phyloP scores from a whole-genome alignment of 2,797 vertebrate species.

The Monodelphis domestica region DNA sequence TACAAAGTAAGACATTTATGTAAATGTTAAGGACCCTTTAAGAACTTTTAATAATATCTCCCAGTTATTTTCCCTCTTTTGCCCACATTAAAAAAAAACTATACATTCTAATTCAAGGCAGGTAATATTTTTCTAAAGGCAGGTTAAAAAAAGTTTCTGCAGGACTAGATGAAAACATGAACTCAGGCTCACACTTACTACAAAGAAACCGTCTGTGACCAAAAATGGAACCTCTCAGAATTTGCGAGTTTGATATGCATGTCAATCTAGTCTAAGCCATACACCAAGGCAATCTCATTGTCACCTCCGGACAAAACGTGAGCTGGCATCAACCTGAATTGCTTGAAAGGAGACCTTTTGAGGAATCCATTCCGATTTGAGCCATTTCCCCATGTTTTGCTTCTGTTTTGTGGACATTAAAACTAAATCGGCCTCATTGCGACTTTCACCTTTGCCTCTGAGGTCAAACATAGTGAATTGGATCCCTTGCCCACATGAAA shows the following conservation, averaged over 20 bases:
- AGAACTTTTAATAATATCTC: slow-evolving; percentile 56
- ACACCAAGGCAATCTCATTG: neutral
- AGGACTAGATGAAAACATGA: neutral
- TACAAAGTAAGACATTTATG: slow-evolving; percentile 69
- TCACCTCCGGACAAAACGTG: neutral
- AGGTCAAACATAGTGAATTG: neutral
- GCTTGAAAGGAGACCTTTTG: neutral
- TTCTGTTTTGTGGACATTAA: neutral
- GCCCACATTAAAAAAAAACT: slow-evolving; percentile 24
- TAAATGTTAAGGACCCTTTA: slow-evolving; percentile 74
- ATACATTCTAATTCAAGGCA: slow-evolving; percentile 34
- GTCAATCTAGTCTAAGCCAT: neutral
- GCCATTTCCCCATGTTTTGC: neutral
- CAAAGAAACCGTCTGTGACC: slow-evolving; percentile 8
- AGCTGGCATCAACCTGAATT: too few relatives aligned
- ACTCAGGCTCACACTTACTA: neutral
- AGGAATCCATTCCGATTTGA: neutral
- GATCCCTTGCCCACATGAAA: neutral
- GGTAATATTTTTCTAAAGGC: slow-evolving; percentile 9
- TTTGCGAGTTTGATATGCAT: neutral
- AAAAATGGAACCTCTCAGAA: slow-evolving; percentile 23
- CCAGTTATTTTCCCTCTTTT: slow-evolving; percentile 35
- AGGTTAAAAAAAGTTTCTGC: neutral
- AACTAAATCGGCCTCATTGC: neutral
- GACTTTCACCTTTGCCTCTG: neutral